Base-by-base conservation (phyloP, 2,888 invertebrate species). In the Electrophaes corylata region DNA sequence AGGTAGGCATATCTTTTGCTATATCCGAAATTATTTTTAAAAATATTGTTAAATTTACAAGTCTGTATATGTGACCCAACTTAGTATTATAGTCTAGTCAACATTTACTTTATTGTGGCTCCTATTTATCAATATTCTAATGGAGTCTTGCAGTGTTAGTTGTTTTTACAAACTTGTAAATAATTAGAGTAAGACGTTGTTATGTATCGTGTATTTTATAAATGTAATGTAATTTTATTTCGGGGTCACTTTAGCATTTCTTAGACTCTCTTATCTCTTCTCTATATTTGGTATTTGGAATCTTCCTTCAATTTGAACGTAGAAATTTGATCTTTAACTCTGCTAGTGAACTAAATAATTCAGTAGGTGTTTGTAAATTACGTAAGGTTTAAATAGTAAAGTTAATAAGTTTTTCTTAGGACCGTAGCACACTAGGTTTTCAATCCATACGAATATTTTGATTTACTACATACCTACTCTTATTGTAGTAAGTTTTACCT, bases 131-230 rank as follows among this genome's bases (percentile, higher is more conserved):
- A 29, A 29, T 47, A 33, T 31, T 54, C 40, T 23, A 16, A 6
- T 11, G 40, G 45, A 43, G 35, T 57, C 35, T 19, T 54, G 53
- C 49, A 54, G 37, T 54, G 50, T 50, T 59, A 57, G 58, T 44
- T 57, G 62, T 50, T 60, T 56, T 60, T 52, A 48, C 50, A 53
- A 46, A 49, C 23, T 41, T 67, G 66, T 66, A 67, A 45, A 67
- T 67, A 65, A 57, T 47, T 65, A 65, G 62, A 26, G 57, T 66
- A 67, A 66, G 63, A 19, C 60, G 64, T 63, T 65, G 67, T 65
- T 67, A 65, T 56, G 49, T 66, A 59, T 64, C 57, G 49, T 59
- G 64, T 65, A 65, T 57, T 67, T 55, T 60, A 64, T 61, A 51
- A 56, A 59, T 35, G 57, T 61, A 53, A 26, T 57, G 49, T 60